phyloP scores from a whole-genome alignment of 2,888 invertebrate genomes.

The Trypoxylon attenuatum region DNA sequence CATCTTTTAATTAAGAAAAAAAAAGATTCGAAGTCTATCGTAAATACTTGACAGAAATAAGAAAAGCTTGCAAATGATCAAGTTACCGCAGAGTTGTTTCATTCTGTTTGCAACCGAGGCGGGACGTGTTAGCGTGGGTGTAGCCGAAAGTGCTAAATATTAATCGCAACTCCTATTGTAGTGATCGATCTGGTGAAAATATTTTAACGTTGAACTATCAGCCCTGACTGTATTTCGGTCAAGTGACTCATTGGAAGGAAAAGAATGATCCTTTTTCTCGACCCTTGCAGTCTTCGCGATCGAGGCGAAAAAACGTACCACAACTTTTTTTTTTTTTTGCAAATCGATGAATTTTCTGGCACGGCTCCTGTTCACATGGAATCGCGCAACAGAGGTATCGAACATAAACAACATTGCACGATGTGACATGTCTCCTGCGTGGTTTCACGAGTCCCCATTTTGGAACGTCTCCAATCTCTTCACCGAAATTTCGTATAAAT shows the following conservation, averaged over 20 bases:
- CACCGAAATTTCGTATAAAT: conserved; percentile 20
- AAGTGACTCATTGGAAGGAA: conserved; percentile 38
- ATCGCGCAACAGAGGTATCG: conserved; percentile 19
- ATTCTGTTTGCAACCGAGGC: too few relatives aligned
- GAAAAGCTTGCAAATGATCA: too few relatives aligned
- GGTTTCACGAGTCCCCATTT: conserved; percentile 6
- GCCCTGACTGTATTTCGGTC: conserved; percentile 26
- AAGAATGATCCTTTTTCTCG: neutral
- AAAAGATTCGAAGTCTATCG: too few relatives aligned
- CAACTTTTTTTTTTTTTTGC: neutral
- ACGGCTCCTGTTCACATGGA: conserved; percentile 10
- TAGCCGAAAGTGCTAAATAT: conserved; percentile 8
- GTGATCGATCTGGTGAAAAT: conserved; percentile 31
- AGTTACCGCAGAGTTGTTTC: too few relatives aligned
- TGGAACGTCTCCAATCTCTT: conserved; percentile 34
- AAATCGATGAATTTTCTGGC: conserved; percentile 1
- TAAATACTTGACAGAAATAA: too few relatives aligned
- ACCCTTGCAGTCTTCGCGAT: neutral
- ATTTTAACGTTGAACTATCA: conserved; percentile 20
- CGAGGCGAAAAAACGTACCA: neutral
- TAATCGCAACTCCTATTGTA: conserved; percentile 7
- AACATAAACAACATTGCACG: conserved; percentile 42
- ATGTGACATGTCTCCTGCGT: conserved; percentile 40
- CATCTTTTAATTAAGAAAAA: too few relatives aligned
- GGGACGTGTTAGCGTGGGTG: conserved; percentile 17